A percentile compares a stretch with the other conserved stretches of the same genome.
Conservation (phyloP, 2,888 invertebrate species). For the Theristus sp. region DNA sequence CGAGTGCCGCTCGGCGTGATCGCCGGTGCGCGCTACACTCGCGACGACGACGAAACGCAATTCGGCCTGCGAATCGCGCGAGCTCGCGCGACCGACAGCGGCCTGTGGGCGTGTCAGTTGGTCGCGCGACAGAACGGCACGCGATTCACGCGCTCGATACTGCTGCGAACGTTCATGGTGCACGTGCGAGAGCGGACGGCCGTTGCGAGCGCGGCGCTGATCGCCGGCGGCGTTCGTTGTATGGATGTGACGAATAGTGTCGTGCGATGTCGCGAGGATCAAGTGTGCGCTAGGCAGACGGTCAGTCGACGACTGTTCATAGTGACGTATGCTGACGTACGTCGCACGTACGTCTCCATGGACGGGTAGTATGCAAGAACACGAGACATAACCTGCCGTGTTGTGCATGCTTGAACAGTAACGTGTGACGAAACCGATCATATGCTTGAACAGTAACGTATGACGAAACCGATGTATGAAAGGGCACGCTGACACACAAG, state of each 20-base stretch:
- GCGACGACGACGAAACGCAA: background rate
- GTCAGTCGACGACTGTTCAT: background rate
- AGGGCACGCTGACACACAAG: too few species aligned
- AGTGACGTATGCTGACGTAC: too few species aligned
- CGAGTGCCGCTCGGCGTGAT: background rate
- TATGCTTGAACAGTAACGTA: too few species aligned
- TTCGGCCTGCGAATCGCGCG: background rate
- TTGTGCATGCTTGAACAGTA: too few species aligned
- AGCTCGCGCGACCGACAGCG: background rate
- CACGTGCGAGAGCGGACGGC: background rate
- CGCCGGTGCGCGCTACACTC: background rate
- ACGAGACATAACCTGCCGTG: too few species aligned
- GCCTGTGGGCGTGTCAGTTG: background rate
- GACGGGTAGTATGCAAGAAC: too few species aligned
- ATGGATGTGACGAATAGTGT: background rate
- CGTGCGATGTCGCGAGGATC: background rate
- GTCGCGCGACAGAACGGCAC: background rate
- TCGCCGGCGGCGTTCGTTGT: background rate
- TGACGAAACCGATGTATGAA: too few species aligned
- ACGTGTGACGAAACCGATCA: too few species aligned
- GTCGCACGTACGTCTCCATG: too few species aligned
- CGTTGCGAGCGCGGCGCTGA: background rate
- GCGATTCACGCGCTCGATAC: background rate
- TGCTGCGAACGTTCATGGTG: background rate
- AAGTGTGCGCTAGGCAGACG: background rate